Base-by-base conservation (phyloP, 2,113 vertebrate species). In the Oreochromis aureus region DNA sequence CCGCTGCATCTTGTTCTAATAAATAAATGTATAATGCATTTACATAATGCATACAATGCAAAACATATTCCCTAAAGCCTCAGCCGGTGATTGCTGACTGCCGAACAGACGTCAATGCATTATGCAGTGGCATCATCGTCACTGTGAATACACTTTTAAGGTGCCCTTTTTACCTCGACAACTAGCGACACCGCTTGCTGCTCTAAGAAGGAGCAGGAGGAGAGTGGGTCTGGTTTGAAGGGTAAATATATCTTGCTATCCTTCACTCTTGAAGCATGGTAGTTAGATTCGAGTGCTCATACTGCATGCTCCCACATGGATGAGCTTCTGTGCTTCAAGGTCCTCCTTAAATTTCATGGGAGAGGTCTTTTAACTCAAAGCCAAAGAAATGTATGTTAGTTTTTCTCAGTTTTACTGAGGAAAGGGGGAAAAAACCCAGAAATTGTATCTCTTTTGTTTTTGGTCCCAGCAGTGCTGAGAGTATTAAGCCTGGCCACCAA, bases 41-140 rank as follows among this genome's bases (percentile, higher is more conserved):
- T 91, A 82, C 91, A 94, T 93, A 93, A 94, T 89, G 90, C 85
- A 91, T 90, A 92, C 89, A 87, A 89, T 88, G 91, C 88, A 91
- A 92, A 88, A 89, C 32, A 19, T 90, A 88, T 87, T 92, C 93
- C 92, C 91, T 32, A 22, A 91, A 87, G 90, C 89, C 73, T 85
- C 56, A 48, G 41, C 56, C 82, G n/a, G 84, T 91, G 90, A 93
- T 91, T 87, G 84, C 91, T 89, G 87, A 89, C 82, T 88, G 89
- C 82, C 3, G 84, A 93, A 83, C 93, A 94, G 91, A 89, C 89
- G 66, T 83, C 79, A 46, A 84, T 92, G 87, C 88, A 91, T 93
- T 88, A 94, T 95, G 91, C 91, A 93, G 89, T 66, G 87, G 80
- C 78, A 84, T 89, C 85, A 18, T 85, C 58, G 39, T 81, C 80